Evolutionary conservation across 2,113 vertebrate species (phyloP).

Genomic region (Neoarius graeffei): DNA sequence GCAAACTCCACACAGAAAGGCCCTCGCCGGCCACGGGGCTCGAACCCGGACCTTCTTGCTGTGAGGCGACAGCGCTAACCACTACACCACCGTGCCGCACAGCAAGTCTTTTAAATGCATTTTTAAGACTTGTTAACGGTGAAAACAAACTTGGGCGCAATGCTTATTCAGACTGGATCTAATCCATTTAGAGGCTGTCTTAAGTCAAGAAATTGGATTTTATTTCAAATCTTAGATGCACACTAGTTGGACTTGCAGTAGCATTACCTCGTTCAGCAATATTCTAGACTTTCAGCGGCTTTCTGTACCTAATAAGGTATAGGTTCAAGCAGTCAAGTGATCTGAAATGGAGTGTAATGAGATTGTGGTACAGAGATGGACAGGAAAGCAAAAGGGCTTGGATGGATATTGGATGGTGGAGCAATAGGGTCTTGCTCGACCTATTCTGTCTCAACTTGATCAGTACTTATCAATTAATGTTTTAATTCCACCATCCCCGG

Average conservation of each 20-base stretch:
- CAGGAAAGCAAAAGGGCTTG: neutral
- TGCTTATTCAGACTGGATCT: neutral
- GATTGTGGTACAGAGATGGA: neutral
- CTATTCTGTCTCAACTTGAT: neutral
- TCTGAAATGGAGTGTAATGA: neutral
- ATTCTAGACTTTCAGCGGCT: neutral
- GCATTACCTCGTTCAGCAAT: neutral
- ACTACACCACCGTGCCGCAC: too few species aligned
- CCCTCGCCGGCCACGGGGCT: too few species aligned
- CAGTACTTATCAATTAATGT: neutral
- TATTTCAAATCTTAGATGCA: neutral
- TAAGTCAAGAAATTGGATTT: neutral
- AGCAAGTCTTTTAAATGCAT: neutral
- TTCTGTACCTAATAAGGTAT: neutral
- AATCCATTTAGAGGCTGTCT: neutral
- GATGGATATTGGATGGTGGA: neutral
- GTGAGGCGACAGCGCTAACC: too few species aligned
- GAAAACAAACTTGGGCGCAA: neutral
- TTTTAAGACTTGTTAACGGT: neutral
- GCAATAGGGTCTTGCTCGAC: neutral
- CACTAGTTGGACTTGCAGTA: constrained; percentile 6
- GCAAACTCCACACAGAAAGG: too few species aligned
- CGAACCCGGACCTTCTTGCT: too few species aligned
- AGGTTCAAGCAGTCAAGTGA: neutral
- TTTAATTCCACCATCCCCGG: neutral